These are phyloP conservation scores for Strix uralensis DNA, from an alignment of 2,113 vertebrate species.

Conservation along the genomic window DNA sequence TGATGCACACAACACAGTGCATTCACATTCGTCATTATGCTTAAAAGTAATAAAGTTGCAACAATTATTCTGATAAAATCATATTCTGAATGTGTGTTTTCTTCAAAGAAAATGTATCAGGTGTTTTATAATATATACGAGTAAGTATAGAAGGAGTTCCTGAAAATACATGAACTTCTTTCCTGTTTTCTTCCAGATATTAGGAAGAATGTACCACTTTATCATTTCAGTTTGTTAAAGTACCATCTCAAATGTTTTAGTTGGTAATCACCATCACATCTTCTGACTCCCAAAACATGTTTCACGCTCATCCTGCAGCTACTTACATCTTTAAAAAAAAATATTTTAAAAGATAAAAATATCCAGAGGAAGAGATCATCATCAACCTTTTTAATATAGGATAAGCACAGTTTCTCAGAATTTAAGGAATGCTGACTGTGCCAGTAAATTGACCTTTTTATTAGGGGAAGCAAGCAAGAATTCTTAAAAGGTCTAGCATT, in stretches of 20 bases:
- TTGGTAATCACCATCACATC: background rate
- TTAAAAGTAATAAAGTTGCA: background rate
- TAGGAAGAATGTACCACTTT: background rate
- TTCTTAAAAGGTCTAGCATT: background rate
- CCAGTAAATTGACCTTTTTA: background rate
- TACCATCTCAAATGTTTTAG: background rate
- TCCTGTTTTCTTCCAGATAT: background rate
- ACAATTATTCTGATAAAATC: background rate
- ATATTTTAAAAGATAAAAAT: background rate
- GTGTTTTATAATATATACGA: background rate
- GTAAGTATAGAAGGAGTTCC: background rate
- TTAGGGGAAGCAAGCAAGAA: background rate
- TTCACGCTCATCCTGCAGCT: background rate
- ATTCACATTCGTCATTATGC: background rate
- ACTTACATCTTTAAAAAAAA: background rate
- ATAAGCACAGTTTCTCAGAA: background rate
- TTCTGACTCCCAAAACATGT: background rate
- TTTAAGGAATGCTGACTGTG: background rate
- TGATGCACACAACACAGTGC: background rate
- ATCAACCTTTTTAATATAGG: background rate
- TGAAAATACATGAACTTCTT: background rate
- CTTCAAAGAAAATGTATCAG: background rate
- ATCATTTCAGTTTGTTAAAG: background rate
- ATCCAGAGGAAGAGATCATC: background rate
- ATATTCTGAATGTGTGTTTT: background rate